Base-by-base conservation (phyloP, 2,888 invertebrate species). In the Megaustenia siamemsis region DNA sequence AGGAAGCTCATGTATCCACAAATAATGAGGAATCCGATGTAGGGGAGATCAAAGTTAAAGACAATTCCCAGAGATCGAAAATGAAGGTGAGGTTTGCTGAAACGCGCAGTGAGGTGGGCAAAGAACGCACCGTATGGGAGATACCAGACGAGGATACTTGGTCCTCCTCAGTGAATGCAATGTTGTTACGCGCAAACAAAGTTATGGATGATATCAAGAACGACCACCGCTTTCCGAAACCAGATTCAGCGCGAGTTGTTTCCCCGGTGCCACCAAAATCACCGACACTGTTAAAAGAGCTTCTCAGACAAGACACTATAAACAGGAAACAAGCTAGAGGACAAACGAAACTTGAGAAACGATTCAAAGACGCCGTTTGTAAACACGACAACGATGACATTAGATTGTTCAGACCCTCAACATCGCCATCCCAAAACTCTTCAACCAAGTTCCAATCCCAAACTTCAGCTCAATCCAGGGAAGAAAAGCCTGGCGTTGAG, bases 61-160 rank as follows among this genome's bases (percentile, higher is more conserved):
- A 76, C 12, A 35, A 24, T n/a, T 10, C 6, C 10, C 35, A 53
- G 1, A 78, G 32, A 78, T 8, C n/a, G 4, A 63, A n/a, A 28
- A 28, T 60, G 56, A 78, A 66, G 43, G 78, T 78, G 0, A 32
- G 78, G 45, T 78, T 78, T 43, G 60, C 78, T 28, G 63, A 78
- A 3, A 8, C 35, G 24, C 40, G 38, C 4, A 32, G 6, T 35
- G 21, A 35, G 3, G 49, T 10, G 0, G 32, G n/a, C 38, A 68
- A n/a, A 66, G 71, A 60, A 38, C 69, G 56, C 35, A 38, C 35
- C 24, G 28, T 38, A 28, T 56, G 40, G 38, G 77, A 66, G 12
- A 40, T 63, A 49, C 77, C 83, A 4, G 83, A 83, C 32, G 83
- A 83, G 28, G 83, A 83, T 21, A 76, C 76, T 4, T 83, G 83